phyloP scores from a whole-genome alignment of 2,888 invertebrate genomes.

The Pterostichus niger region DNA sequence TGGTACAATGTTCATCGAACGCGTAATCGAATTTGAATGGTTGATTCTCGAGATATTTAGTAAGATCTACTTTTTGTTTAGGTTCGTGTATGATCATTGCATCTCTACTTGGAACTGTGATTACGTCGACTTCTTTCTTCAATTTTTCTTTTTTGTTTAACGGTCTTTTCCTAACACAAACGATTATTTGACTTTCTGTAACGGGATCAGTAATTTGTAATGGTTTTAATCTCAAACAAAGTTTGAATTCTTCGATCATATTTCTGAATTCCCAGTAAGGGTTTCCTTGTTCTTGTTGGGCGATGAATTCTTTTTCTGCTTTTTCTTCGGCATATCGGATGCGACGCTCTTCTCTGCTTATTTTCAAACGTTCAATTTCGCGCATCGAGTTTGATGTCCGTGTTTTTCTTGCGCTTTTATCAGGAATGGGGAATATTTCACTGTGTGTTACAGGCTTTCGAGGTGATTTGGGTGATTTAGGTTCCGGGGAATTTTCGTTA shows the following conservation, averaged over 20 bases:
- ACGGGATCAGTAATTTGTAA: constrained; percentile 90
- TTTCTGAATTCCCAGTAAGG: constrained; percentile 98
- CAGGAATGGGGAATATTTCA: constrained; percentile 25
- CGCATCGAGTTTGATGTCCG: constrained; percentile 68
- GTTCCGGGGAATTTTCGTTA: neutral
- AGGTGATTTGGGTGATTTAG: constrained; percentile 4
- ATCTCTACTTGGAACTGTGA: constrained; percentile 96
- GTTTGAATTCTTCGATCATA: constrained; percentile 95
- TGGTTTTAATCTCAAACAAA: constrained; percentile 91
- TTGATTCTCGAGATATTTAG: constrained; percentile 98
- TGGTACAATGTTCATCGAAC: constrained; percentile 96
- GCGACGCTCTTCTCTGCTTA: constrained; percentile 95
- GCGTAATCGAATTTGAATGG: constrained; percentile 99
- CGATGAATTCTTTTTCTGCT: constrained; percentile 92
- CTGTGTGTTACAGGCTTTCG: neutral
- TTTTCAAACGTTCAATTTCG: constrained; percentile 93
- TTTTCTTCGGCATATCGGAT: constrained; percentile 92
- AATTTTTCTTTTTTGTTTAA: constrained; percentile 93
- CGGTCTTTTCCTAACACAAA: constrained; percentile 98
- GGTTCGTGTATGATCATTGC: constrained; percentile 95
- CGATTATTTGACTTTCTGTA: constrained; percentile 97
- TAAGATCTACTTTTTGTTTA: constrained; percentile 97
- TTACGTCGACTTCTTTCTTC: constrained; percentile 96
- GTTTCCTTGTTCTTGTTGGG: constrained; percentile 95
- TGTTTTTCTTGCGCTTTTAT: neutral